A percentile compares a stretch with the other conserved stretches of the same genome.
phyloP scores from a whole-genome alignment of 2,888 invertebrate species.

The Trachelus stipa region DNA sequence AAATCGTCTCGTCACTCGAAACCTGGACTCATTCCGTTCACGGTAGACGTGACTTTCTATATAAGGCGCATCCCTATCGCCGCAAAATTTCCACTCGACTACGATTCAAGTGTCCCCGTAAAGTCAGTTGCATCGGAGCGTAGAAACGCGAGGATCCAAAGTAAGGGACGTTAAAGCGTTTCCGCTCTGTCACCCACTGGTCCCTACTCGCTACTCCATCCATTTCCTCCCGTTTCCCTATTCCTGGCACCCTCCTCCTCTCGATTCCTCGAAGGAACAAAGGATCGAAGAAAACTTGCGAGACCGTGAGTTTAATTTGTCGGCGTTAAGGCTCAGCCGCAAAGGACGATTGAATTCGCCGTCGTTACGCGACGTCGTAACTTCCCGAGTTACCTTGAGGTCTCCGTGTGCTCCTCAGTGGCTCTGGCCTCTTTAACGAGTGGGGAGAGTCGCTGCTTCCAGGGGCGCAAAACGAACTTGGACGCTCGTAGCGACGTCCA shows the following conservation, averaged over 20 bases:
- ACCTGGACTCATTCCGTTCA: background rate
- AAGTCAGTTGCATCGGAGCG: background rate
- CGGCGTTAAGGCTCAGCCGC: slow-evolving; percentile 5
- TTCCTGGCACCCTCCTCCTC: too few species aligned
- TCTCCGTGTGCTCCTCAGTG: background rate
- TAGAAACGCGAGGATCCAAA: background rate
- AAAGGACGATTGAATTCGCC: slow-evolving; percentile 2
- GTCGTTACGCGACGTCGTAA: slow-evolving; percentile 7
- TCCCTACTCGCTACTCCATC: too few species aligned
- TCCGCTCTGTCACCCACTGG: too few species aligned
- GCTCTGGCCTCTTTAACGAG: background rate
- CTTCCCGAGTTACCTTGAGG: background rate
- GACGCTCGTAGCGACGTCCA: background rate
- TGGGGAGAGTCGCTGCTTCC: background rate
- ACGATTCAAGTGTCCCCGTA: background rate
- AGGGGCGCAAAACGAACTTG: background rate
- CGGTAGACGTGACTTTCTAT: background rate
- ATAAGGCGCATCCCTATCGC: background rate
- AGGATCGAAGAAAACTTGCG: background rate
- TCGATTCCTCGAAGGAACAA: too few species aligned
- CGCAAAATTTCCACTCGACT: background rate
- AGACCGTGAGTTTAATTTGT: slow-evolving; percentile 20
- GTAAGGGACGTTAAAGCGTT: too few species aligned
- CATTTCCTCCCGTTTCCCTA: too few species aligned
- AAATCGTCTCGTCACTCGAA: background rate